Percentiles rank a stretch among this genome's conserved stretches.
phyloP scores from a whole-genome alignment of 2,113 vertebrate genomes.

The Leptosomus discolor region DNA sequence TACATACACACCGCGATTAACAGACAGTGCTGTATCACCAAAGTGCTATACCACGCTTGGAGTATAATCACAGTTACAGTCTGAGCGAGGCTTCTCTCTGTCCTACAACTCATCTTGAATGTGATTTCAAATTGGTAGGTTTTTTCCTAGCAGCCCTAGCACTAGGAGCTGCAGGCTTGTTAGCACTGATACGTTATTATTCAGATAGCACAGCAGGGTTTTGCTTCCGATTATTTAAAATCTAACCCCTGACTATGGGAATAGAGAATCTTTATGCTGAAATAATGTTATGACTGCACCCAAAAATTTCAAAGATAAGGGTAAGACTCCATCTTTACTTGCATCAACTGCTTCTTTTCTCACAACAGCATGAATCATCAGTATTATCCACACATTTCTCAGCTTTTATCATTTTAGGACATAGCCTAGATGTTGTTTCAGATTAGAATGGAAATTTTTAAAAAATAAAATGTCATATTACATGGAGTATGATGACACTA shows the following conservation, averaged over 20 bases:
- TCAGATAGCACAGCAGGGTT: not conserved
- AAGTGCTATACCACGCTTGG: not conserved
- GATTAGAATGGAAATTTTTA: not conserved
- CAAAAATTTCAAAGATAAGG: not conserved
- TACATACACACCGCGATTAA: not conserved
- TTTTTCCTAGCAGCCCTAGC: not conserved
- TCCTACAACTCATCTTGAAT: not conserved
- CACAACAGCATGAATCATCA: not conserved
- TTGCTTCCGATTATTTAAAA: not conserved
- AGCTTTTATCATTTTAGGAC: not conserved
- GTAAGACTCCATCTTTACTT: not conserved
- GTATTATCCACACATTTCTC: not conserved
- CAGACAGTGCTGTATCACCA: rapidly evolving
- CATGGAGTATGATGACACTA: not conserved
- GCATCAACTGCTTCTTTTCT: not conserved
- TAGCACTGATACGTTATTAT: not conserved
- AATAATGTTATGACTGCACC: not conserved
- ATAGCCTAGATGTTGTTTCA: not conserved
- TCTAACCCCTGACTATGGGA: not conserved
- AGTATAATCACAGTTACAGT: not conserved
- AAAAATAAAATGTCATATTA: not conserved
- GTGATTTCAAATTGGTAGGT: not conserved
- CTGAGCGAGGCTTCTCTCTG: not conserved
- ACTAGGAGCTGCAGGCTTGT: not conserved
- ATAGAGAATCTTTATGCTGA: not conserved